phyloP scores from a whole-genome alignment of 2,888 invertebrate genomes.

The Polyommatus icarus region DNA sequence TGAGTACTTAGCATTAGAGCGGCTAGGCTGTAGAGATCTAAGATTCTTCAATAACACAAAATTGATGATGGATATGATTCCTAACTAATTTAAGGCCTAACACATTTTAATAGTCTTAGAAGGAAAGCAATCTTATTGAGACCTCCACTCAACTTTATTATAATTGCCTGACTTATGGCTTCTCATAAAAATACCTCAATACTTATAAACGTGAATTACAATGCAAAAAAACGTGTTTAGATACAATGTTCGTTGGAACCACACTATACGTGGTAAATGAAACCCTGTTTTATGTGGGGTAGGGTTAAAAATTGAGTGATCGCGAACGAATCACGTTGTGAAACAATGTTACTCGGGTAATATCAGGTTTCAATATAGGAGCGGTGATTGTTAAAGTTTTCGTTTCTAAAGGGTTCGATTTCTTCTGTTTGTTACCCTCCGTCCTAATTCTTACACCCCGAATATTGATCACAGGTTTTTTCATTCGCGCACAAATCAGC shows the following conservation, averaged over 20 bases:
- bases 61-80: neutral
- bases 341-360: constrained; percentile 40
- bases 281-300: neutral
- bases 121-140: neutral
- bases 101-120: neutral
- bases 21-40: too few relatives aligned
- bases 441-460: neutral
- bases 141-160: neutral
- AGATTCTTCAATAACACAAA: neutral
- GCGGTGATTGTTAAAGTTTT: constrained; percentile 51
- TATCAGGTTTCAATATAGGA: constrained; percentile 45
- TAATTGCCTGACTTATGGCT: constrained; percentile 9
- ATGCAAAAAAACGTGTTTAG: constrained; percentile 25
- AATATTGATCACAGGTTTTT: neutral
- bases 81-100: neutral
- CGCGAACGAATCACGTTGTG: constrained; percentile 4
- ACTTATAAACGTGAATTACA: constrained; percentile 8
- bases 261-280: neutral
- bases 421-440: constrained; percentile 31
- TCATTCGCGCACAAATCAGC: neutral
- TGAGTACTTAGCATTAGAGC: too few relatives aligned
- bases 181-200: constrained; percentile 13
- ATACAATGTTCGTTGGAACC: constrained; percentile 15
- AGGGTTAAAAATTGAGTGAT: neutral
- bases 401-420: constrained; percentile 43